These are phyloP conservation scores for Artibeus lituratus DNA, from an alignment of 2,797 vertebrate genomes.

Conservation along the genomic window DNA sequence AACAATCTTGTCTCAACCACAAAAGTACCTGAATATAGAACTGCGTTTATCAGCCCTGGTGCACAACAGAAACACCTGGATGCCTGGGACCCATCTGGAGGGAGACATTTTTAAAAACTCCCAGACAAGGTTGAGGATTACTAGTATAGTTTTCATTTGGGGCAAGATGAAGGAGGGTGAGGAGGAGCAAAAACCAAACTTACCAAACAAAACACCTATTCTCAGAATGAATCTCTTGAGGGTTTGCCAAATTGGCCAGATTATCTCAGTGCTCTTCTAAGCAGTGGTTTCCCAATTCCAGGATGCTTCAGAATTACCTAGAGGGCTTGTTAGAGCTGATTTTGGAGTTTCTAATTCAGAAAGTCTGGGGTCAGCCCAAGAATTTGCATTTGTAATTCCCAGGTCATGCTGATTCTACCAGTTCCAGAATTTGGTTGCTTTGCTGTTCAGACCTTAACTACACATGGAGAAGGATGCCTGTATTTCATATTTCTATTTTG, in stretches of 20 bases:
- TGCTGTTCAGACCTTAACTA: neutral
- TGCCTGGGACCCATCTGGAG: neutral
- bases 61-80: slow-evolving; percentile 18
- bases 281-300: neutral
- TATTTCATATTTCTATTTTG: neutral
- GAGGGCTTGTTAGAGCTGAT: neutral
- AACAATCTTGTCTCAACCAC: slow-evolving; percentile 30
- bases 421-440: neutral
- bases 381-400: neutral
- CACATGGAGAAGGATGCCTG: neutral
- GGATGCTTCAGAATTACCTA: neutral
- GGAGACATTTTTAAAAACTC: neutral
- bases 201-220: neutral
- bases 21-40: slow-evolving; percentile 60
- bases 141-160: neutral
- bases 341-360: neutral
- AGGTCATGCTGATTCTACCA: neutral
- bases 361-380: neutral
- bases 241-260: neutral
- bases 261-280: neutral
- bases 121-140: neutral
- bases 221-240: neutral
- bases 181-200: neutral
- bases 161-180: neutral
- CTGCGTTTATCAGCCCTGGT: neutral